Conservation (phyloP, 2,888 invertebrate genomes). For the Drosophila subsilvestris region DNA sequence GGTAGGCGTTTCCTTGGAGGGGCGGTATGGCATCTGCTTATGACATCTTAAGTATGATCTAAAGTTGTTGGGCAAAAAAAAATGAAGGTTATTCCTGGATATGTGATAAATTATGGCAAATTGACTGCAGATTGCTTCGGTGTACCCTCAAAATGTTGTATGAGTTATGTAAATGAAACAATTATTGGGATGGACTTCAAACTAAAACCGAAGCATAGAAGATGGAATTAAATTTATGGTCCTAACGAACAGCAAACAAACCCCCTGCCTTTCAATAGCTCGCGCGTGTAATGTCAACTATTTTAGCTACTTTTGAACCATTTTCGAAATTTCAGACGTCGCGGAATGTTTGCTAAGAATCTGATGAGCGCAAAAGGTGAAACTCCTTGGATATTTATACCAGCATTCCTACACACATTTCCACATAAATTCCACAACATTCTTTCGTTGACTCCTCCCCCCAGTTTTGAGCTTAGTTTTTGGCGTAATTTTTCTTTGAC, state of each 20-base stretch:
- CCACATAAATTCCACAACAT: not conserved
- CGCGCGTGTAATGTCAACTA: not conserved
- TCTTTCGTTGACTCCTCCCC: not conserved
- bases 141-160: slow-evolving; percentile 14
- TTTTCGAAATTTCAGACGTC: not conserved
- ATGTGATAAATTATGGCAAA: slow-evolving; percentile 39
- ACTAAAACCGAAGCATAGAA: not conserved
- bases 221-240: no score
- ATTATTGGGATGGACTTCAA: not conserved
- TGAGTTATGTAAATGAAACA: slow-evolving; percentile 24
- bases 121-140: slow-evolving; percentile 36
- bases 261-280: not conserved
- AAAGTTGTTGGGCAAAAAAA: slow-evolving; percentile 25
- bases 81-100: slow-evolving; percentile 1
- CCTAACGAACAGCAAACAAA: no score
- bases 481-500: slow-evolving; percentile 14
- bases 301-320: not conserved
- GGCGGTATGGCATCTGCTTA: slow-evolving; percentile 69
- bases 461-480: slow-evolving; percentile 1
- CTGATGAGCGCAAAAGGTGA: not conserved
- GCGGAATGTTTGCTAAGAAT: not conserved
- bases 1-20: slow-evolving; percentile 40
- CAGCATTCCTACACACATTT: not conserved
- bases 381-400: not conserved
- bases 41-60: slow-evolving; percentile 70